Conservation (phyloP, 2,113 vertebrate genomes). For the Egretta garzetta region DNA sequence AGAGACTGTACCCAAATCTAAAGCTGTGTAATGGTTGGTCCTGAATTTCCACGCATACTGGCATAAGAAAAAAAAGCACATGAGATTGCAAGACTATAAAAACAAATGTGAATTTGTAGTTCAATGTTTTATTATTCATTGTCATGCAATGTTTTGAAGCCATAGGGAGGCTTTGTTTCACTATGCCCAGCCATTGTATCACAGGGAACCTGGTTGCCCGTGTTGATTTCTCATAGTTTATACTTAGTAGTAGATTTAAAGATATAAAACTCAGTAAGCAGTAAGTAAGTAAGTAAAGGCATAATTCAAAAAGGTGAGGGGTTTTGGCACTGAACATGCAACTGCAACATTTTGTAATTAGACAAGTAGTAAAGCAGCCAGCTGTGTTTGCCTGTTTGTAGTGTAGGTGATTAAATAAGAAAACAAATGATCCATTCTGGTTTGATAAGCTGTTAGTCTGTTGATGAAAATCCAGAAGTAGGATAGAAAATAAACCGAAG, state of each 20-base stretch:
- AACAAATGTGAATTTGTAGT: background rate
- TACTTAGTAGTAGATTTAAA: background rate
- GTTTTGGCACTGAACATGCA: background rate
- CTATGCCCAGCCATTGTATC: accelerated
- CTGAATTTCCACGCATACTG: background rate
- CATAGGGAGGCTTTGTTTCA: background rate
- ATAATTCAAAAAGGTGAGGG: background rate
- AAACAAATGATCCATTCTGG: background rate
- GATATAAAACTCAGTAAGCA: background rate
- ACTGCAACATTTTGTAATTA: background rate
- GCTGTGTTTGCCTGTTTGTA: background rate
- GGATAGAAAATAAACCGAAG: background rate
- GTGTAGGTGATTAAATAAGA: background rate
- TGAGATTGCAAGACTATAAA: background rate
- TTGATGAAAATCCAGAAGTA: background rate
- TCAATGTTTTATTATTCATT: background rate
- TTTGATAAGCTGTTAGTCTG: background rate
- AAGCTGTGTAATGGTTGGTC: background rate
- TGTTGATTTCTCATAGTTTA: background rate
- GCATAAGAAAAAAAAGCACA: background rate
- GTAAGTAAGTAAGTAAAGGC: background rate
- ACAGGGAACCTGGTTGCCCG: background rate
- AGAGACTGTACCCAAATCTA: background rate
- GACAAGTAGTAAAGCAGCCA: background rate
- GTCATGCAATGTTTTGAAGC: background rate